phyloP scores from a whole-genome alignment of 1,140 invertebrate genomes.

The Drosophila burlai region DNA sequence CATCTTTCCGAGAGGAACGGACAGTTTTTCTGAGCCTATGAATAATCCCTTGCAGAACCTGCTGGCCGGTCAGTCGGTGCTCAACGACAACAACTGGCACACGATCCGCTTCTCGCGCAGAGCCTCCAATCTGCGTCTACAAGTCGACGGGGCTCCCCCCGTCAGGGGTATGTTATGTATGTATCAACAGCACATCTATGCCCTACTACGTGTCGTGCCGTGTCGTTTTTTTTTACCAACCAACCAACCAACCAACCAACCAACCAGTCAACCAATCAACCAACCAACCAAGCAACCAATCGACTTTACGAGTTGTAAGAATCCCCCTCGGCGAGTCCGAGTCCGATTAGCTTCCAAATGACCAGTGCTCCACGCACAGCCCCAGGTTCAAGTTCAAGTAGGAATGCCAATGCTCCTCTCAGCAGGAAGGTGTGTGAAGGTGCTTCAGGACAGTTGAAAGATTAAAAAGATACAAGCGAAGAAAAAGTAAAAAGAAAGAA shows the following conservation, averaged over 20 bases:
- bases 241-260: constrained; percentile 29
- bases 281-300: constrained; percentile 37
- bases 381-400: constrained; percentile 58
- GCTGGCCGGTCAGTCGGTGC: constrained; percentile 91
- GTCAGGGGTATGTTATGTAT: constrained; percentile 92
- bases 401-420: constrained; percentile 18
- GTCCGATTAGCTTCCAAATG: constrained; percentile 42
- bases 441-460: constrained; percentile 39
- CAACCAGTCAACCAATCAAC: constrained; percentile 22
- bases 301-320: constrained; percentile 22
- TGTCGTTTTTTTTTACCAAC: constrained; percentile 83
- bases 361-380: constrained; percentile 47
- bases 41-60: constrained; percentile 88
- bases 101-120: constrained; percentile 94
- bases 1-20: background rate
- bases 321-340: constrained; percentile 24
- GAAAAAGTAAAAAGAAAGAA: constrained; percentile 8
- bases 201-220: constrained; percentile 85
- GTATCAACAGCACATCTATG: constrained; percentile 88
- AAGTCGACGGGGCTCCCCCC: constrained; percentile 93
- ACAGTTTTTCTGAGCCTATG: constrained; percentile 8
- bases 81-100: constrained; percentile 98
- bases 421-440: constrained; percentile 54
- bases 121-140: constrained; percentile 92
- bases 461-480: constrained; percentile 14